Percentiles rank a stretch among this genome's conserved stretches.
These are phyloP conservation scores for Heliconius hortense DNA, from an alignment of 2,888 invertebrate species.

Conservation along the genomic window DNA sequence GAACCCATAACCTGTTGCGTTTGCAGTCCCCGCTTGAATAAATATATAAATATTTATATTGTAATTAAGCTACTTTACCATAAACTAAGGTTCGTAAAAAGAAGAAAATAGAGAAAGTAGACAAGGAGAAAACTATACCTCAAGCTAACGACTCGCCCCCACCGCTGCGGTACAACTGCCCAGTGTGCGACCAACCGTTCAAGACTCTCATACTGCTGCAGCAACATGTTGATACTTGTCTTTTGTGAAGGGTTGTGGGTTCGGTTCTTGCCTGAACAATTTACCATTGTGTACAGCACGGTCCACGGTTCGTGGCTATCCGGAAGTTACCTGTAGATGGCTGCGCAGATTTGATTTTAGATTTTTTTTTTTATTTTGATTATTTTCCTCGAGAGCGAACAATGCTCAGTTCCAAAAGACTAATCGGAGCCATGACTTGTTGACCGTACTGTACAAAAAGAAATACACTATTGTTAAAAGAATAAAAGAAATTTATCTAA, in stretches of 20 bases:
- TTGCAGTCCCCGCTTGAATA: too few species aligned
- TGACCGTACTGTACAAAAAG: too few species aligned
- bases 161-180: slow-evolving; percentile 77
- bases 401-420: too few species aligned
- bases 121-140: slow-evolving; percentile 47
- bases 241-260: slow-evolving; percentile 46
- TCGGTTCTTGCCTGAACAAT: neutral
- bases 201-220: slow-evolving; percentile 76
- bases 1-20: too few species aligned
- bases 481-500: too few species aligned
- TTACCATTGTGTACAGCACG: neutral
- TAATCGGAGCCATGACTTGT: too few species aligned
- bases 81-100: slow-evolving; percentile 60
- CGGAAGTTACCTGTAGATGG: neutral
- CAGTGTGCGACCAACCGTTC: slow-evolving; percentile 80
- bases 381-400: neutral
- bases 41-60: too few species aligned
- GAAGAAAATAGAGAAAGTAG: slow-evolving; percentile 54
- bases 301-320: neutral
- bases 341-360: neutral
- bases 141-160: slow-evolving; percentile 55
- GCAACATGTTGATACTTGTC: slow-evolving; percentile 81
- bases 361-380: neutral
- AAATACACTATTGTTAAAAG: too few species aligned
- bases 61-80: neutral